phyloP scores from a whole-genome alignment of 1,140 invertebrate genomes.

The Cardiocondyla obscurior region DNA sequence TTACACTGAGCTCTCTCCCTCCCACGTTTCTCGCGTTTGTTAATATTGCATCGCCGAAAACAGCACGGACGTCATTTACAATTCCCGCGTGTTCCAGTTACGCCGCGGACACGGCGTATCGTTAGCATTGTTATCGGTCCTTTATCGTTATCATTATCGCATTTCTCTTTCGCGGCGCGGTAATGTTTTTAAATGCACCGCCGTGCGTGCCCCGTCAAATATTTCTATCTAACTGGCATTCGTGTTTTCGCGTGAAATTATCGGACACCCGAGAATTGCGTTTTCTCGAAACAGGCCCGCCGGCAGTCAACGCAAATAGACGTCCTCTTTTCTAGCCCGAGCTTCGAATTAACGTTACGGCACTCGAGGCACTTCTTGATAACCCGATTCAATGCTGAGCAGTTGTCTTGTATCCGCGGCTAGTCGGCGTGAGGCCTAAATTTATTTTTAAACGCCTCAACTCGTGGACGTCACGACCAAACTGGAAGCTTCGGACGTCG shows the following conservation, averaged over 20 bases:
- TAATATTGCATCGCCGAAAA: constrained; percentile 15
- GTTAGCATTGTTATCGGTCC: not conserved
- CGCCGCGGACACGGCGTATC: not conserved
- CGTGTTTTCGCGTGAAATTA: not conserved
- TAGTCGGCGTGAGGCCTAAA: constrained; percentile 41
- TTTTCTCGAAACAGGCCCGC: not conserved
- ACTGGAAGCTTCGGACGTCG: constrained; percentile 22
- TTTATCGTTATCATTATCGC: not conserved
- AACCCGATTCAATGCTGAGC: constrained; percentile 47
- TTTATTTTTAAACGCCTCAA: constrained; percentile 65
- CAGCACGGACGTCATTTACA: not conserved
- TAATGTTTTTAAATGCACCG: not conserved
- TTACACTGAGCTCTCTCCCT: constrained; percentile 1
- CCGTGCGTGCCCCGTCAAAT: no score
- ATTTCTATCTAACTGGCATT: not conserved
- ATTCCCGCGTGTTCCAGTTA: not conserved
- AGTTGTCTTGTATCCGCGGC: constrained; percentile 47
- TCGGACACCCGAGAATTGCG: not conserved
- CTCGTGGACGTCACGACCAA: constrained; percentile 25
- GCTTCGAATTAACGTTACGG: constrained; percentile 35
- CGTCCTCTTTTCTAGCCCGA: constrained; percentile 31
- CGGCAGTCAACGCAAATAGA: constrained; percentile 26
- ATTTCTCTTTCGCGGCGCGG: not conserved
- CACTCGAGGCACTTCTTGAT: constrained; percentile 43
- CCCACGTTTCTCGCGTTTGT: not conserved